Percentiles rank a stretch among this genome's conserved stretches.
Conservation (phyloP, 2,797 vertebrate species). For the Sebastes cheni region DNA sequence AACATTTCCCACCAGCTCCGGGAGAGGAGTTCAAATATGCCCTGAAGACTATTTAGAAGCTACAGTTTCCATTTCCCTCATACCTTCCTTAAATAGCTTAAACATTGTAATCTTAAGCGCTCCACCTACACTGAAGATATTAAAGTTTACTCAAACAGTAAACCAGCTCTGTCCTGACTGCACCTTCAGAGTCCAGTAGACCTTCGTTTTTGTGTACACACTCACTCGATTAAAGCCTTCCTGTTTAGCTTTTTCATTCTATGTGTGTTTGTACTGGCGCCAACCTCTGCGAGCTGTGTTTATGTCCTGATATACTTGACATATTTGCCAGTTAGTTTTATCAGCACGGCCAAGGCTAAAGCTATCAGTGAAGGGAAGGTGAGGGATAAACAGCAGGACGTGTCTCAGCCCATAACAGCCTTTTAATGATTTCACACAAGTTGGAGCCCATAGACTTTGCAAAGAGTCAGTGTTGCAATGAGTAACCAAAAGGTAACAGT, state of each 20-base stretch:
- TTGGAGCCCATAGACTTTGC: neutral
- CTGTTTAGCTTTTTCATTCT: slow-evolving; percentile 63
- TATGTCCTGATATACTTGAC: slow-evolving; percentile 45
- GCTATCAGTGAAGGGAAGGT: slow-evolving; percentile 1
- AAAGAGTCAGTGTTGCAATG: neutral
- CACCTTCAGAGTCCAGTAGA: neutral
- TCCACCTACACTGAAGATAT: slow-evolving; percentile 2
- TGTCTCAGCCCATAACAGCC: neutral
- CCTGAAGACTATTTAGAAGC: slow-evolving; percentile 21
- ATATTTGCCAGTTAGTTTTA: slow-evolving; percentile 49
- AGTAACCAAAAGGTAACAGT: neutral
- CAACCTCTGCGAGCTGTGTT: slow-evolving; percentile 44
- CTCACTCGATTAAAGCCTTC: slow-evolving; percentile 62
- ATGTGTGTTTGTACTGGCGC: slow-evolving; percentile 21
- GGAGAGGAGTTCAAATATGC: slow-evolving; percentile 16
- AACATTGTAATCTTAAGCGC: slow-evolving; percentile 12
- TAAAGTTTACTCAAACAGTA: slow-evolving; percentile 12
- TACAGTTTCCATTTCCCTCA: slow-evolving; percentile 40
- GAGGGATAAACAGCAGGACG: slow-evolving; percentile 13
- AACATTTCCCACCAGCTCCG: slow-evolving; percentile 37
- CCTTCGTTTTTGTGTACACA: slow-evolving; percentile 39
- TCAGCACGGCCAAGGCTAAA: slow-evolving; percentile 37
- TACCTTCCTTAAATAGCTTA: slow-evolving; percentile 39
- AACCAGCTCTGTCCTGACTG: neutral
- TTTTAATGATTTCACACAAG: slow-evolving; percentile 18